Evolutionary conservation across 1,140 invertebrate species (phyloP).

Genomic region (Galendromus occidentalis): DNA sequence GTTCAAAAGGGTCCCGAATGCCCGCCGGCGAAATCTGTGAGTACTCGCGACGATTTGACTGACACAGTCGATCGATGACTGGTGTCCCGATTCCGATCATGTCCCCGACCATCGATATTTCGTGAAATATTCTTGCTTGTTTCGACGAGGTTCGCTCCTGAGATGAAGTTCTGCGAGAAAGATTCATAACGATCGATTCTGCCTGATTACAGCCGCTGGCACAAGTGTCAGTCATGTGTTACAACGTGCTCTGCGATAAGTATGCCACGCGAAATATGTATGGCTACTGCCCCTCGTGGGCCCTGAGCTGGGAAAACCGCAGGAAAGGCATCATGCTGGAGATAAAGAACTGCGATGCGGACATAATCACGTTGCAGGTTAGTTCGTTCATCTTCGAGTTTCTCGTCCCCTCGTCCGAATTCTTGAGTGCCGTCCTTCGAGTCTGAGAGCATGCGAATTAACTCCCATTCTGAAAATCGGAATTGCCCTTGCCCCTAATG

Average conservation of each 20-base stretch:
- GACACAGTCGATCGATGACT: too few species aligned
- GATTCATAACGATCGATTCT: slow-evolving; percentile 9
- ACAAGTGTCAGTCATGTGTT: slow-evolving; percentile 85
- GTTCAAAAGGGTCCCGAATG: not conserved
- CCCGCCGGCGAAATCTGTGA: not conserved
- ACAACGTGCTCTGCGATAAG: slow-evolving; percentile 97
- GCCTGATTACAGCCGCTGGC: not conserved
- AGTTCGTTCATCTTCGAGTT: slow-evolving; percentile 11
- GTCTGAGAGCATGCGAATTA: too few species aligned
- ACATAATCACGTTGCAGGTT: slow-evolving; percentile 82
- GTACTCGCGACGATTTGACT: not conserved
- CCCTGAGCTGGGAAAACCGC: slow-evolving; percentile 90
- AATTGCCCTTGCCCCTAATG: too few species aligned
- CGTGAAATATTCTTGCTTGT: too few species aligned
- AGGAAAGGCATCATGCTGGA: slow-evolving; percentile 95
- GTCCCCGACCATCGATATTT: too few species aligned
- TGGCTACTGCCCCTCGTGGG: slow-evolving; percentile 45
- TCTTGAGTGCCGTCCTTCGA: too few species aligned
- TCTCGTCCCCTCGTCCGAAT: too few species aligned
- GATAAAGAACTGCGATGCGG: slow-evolving; percentile 83
- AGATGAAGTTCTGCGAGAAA: not conserved
- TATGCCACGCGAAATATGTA: slow-evolving; percentile 65
- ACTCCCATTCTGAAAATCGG: too few species aligned
- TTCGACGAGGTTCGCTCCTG: too few species aligned
- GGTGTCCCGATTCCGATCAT: too few species aligned